Percentiles rank a stretch among this genome's conserved stretches.
Evolutionary conservation across 2,888 invertebrate genomes (phyloP).

Genomic region (Arge pagana): DNA sequence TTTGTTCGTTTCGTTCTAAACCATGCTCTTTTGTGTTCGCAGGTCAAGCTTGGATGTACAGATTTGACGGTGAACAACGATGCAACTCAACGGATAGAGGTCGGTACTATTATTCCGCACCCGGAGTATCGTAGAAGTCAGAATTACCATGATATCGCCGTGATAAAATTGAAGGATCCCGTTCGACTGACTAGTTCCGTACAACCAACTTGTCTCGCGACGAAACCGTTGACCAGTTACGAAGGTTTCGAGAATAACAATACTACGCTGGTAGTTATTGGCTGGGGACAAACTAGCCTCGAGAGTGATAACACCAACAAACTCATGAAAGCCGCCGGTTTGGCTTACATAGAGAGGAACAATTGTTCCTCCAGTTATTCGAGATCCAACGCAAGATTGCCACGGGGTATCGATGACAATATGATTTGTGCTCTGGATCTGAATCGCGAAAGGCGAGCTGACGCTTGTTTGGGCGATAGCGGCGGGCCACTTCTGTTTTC

Average conservation of each 20-base stretch:
- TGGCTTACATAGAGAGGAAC: slow-evolving; percentile 36
- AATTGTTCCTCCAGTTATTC: slow-evolving; percentile 36
- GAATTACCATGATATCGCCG: slow-evolving; percentile 47
- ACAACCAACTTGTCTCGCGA: slow-evolving; percentile 47
- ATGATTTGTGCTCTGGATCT: slow-evolving; percentile 45
- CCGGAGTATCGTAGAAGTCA: slow-evolving; percentile 41
- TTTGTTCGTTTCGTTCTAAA: not conserved
- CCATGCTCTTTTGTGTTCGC: not conserved
- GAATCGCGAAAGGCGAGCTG: slow-evolving; percentile 35
- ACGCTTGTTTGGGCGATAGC: slow-evolving; percentile 50
- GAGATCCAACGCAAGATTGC: slow-evolving; percentile 32
- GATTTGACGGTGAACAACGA: slow-evolving; percentile 28
- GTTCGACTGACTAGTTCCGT: slow-evolving; percentile 36
- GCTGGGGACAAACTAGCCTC: slow-evolving; percentile 44
- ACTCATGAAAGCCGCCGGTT: slow-evolving; percentile 43
- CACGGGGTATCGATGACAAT: slow-evolving; percentile 42
- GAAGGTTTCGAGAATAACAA: slow-evolving; percentile 23
- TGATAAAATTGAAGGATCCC: slow-evolving; percentile 38
- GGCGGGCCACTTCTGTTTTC: slow-evolving; percentile 48
- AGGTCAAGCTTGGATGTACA: slow-evolving; percentile 48
- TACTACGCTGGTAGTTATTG: slow-evolving; percentile 40
- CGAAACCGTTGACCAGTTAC: slow-evolving; percentile 33
- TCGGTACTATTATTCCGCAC: slow-evolving; percentile 39
- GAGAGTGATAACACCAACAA: slow-evolving; percentile 28
- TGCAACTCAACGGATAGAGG: slow-evolving; percentile 35